Base-by-base conservation (phyloP, 2,113 vertebrate species). In the Motacilla alba region DNA sequence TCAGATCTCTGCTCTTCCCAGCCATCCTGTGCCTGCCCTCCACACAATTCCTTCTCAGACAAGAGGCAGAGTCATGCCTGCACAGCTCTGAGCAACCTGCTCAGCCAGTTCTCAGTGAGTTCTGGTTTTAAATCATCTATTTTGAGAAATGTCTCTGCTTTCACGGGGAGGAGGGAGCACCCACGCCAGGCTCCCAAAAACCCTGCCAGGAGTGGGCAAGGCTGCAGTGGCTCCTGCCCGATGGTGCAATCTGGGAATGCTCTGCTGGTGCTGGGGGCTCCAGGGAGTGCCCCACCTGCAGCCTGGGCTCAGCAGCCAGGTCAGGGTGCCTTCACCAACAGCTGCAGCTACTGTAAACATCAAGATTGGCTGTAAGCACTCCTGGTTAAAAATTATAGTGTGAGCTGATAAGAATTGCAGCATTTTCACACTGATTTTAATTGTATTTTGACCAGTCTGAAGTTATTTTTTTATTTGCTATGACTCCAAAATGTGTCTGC, bases 181-280 rank as follows among this genome's bases (percentile, higher is more conserved):
- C 73, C 88, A 70, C 49, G 7, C 22, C 82, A 33, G 58, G 62
- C 72, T 79, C 66, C 35, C 0, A 0, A 44, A 49, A 68, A 18
- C 24, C 68, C 74, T 77, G 78, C 63, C 78, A 18, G 55, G 82
- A 44, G 2, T 2, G 52, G 62, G 77, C 58, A 35, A 67, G 37
- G 85, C 85, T 69, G 76, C 52, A 1, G 39, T 4, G 49, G 76
- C 70, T 74, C 66, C 91, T 58, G 64, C 59, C 69, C 28, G 17
- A 0, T 3, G 24, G 9, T 13, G 23, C 80, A 23, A 0, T 13
- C 35, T 41, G 9, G 87, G 62, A 64, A n/a, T 0, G 18, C 4
- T 22, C 46, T 82, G 67, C 41, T 31, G 39, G 12, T 6, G 67
- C 13, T 11, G 50, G 72, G 35, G 43, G 56, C 62, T n/a, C 35